These are phyloP conservation scores for Caenorhabditis macrosperma DNA, from an alignment of 2,888 invertebrate species.

Conservation along the genomic window DNA sequence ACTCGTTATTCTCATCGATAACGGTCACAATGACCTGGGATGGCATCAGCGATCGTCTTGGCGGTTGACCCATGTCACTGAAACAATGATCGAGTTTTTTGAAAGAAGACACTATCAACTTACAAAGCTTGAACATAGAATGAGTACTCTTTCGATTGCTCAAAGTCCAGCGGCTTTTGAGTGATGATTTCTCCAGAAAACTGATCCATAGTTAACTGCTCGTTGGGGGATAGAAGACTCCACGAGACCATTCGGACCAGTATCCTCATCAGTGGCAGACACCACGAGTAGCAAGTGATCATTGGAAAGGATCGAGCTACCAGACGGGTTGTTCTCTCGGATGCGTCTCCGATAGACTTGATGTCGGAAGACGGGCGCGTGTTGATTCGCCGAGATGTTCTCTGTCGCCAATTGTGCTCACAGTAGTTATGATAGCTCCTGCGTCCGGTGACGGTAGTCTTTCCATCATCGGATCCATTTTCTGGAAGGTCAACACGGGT, in stretches of 20 bases:
- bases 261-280: constrained; percentile 89
- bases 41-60: constrained; percentile 87
- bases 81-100: constrained; percentile 8
- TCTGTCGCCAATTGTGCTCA: no score
- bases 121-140: constrained; percentile 68
- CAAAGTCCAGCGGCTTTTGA: constrained; percentile 88
- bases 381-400: constrained; percentile 77
- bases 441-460: no score
- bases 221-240: constrained; percentile 87
- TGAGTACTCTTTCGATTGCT: constrained; percentile 82
- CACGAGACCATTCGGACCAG: constrained; percentile 89
- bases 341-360: constrained; percentile 88
- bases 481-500: constrained; percentile 95
- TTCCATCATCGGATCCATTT: constrained; percentile 28
- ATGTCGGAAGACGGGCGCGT: constrained; percentile 83
- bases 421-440: no score
- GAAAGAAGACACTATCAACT: no score
- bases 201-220: constrained; percentile 90
- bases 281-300: constrained; percentile 86
- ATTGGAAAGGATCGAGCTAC: constrained; percentile 29
- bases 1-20: constrained; percentile 83
- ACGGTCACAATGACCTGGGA: constrained; percentile 88
- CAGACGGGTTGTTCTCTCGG: constrained; percentile 83
- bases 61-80: constrained; percentile 85
- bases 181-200: constrained; percentile 90